phyloP scores from a whole-genome alignment of 2,888 invertebrate species.

The Ypsolopha sequella region DNA sequence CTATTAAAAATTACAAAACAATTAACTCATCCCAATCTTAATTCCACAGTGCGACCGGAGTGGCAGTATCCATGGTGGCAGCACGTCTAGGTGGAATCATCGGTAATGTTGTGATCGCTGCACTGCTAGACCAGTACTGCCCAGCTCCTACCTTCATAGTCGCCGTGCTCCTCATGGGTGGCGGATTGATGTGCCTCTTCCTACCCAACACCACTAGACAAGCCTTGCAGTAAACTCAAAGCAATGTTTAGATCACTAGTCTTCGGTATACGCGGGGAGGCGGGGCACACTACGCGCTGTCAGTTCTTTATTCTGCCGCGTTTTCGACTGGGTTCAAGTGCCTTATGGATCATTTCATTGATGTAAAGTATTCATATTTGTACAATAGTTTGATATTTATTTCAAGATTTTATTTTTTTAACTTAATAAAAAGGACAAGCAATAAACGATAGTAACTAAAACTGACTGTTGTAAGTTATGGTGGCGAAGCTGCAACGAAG shows the following conservation, averaged over 20 bases:
- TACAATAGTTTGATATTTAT: constrained; percentile 42
- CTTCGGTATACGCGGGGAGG: too few species aligned
- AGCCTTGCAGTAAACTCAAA: constrained; percentile 69
- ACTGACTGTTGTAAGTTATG: constrained; percentile 37
- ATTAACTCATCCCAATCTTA: neutral
- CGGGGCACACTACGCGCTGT: too few species aligned
- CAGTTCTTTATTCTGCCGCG: too few species aligned
- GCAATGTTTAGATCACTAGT: too few species aligned
- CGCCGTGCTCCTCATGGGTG: constrained; percentile 85
- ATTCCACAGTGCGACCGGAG: constrained; percentile 83
- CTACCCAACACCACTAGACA: constrained; percentile 91
- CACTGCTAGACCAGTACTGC: constrained; percentile 88
- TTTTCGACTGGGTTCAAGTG: neutral
- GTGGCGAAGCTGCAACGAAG: too few species aligned
- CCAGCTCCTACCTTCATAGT: constrained; percentile 94
- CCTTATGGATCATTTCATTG: neutral
- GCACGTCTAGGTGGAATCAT: constrained; percentile 90
- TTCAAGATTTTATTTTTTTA: constrained; percentile 18
- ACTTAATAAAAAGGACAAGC: constrained; percentile 30
- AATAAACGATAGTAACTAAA: constrained; percentile 21
- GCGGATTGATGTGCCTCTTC: constrained; percentile 88
- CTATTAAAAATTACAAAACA: too few species aligned
- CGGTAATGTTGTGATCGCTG: constrained; percentile 90
- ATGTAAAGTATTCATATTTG: constrained; percentile 13
- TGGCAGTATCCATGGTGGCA: constrained; percentile 91